Percentiles rank a stretch among this genome's conserved stretches.
These are phyloP conservation scores for Pollenia amentaria DNA, from an alignment of 2,888 invertebrate genomes.

Conservation along the genomic window DNA sequence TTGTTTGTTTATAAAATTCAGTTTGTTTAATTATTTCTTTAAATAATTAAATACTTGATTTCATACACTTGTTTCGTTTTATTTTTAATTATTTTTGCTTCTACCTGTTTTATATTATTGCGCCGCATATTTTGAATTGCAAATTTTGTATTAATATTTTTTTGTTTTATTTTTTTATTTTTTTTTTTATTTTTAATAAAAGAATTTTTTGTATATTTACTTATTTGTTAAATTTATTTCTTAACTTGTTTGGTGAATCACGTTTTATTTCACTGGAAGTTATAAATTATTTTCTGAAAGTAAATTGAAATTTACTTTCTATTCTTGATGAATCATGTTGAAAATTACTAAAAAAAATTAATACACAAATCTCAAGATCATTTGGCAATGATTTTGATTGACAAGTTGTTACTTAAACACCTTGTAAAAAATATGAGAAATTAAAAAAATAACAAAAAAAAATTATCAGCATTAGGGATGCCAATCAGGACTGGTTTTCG, in stretches of 20 bases:
- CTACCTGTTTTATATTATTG: conserved; percentile 15
- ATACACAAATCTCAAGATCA: conserved; percentile 28
- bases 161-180: conserved; percentile 18
- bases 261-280: conserved; percentile 34
- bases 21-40: not conserved
- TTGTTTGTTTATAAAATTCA: too few relatives aligned
- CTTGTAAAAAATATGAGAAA: not conserved
- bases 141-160: conserved; percentile 13
- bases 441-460: too few relatives aligned
- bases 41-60: not conserved
- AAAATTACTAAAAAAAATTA: conserved; percentile 8
- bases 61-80: conserved; percentile 11
- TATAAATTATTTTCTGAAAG: conserved; percentile 23
- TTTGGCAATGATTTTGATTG: conserved; percentile 24
- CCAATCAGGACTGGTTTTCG: too few relatives aligned
- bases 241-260: conserved; percentile 42
- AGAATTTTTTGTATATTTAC: conserved; percentile 28
- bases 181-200: too few relatives aligned
- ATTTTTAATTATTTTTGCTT: not conserved
- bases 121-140: conserved; percentile 38
- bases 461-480: too few relatives aligned
- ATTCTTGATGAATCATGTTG: conserved; percentile 57
- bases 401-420: not conserved
- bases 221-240: conserved; percentile 18
- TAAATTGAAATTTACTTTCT: conserved; percentile 48